Evolutionary conservation across 2,888 invertebrate species (phyloP).

Genomic region (Lamellibrachia satsuma): DNA sequence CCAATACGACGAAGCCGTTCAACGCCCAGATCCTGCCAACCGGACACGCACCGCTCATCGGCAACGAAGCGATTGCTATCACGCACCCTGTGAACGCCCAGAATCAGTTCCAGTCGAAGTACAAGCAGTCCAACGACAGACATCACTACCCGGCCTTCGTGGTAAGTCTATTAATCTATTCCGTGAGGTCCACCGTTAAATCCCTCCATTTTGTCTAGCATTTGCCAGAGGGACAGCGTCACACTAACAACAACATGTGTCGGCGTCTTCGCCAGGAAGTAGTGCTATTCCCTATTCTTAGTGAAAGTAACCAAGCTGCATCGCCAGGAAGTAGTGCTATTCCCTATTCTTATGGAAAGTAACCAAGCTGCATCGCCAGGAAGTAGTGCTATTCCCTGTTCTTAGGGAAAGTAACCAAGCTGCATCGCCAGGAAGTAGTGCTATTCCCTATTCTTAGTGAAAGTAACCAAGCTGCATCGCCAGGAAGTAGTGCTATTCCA

Average conservation of each 20-base stretch:
- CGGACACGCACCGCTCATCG: slow-evolving; percentile 64
- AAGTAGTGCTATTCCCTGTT: too few species aligned
- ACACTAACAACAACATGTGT: background rate
- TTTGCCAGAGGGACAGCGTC: background rate
- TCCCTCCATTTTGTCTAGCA: background rate
- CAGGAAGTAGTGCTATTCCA: too few species aligned
- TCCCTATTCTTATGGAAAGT: too few species aligned
- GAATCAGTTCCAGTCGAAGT: slow-evolving; percentile 46
- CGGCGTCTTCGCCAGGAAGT: too few species aligned
- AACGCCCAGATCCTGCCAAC: slow-evolving; percentile 34
- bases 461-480: too few species aligned
- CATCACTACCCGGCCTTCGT: slow-evolving; percentile 63
- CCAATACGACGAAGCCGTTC: slow-evolving; percentile 35
- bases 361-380: too few species aligned
- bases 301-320: too few species aligned
- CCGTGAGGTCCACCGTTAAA: background rate
- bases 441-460: too few species aligned
- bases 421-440: too few species aligned
- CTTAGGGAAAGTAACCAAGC: too few species aligned
- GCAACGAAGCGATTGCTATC: slow-evolving; percentile 87
- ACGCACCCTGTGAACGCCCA: slow-evolving; percentile 59
- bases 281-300: too few species aligned
- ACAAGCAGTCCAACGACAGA: slow-evolving; percentile 49
- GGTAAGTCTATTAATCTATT: slow-evolving; percentile 48
- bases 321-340: too few species aligned